Evolutionary conservation across 2,888 invertebrate genomes (phyloP).

Genomic region (Agriotes lineatus): DNA sequence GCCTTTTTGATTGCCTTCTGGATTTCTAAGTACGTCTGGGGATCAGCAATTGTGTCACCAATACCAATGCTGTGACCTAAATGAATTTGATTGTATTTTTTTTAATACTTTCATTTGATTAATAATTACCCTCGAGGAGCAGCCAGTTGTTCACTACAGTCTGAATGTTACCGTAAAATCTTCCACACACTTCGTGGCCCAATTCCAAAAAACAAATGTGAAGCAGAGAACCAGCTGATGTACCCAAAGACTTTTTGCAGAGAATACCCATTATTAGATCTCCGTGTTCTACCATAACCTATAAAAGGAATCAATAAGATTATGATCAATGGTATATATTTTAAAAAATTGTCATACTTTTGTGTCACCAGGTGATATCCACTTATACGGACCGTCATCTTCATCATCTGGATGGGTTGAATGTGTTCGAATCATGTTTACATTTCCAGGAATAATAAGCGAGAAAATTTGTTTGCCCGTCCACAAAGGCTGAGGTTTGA

Average conservation of each 20-base stretch:
- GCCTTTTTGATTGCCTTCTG: conserved; percentile 98
- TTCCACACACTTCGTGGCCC: conserved; percentile 94
- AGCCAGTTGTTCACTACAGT: conserved; percentile 99
- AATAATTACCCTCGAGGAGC: conserved; percentile 80
- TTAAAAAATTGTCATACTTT: conserved; percentile 73
- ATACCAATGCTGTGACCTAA: conserved; percentile 93
- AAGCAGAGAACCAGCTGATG: conserved; percentile 96
- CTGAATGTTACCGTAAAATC: conserved; percentile 99
- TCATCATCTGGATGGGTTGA: conserved; percentile 99
- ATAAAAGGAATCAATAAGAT: conserved; percentile 3
- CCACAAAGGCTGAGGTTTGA: conserved; percentile 97
- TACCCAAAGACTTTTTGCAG: conserved; percentile 97
- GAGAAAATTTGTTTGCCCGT: conserved; percentile 98
- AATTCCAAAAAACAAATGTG: conserved; percentile 98
- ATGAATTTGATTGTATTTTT: neutral
- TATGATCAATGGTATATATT: neutral
- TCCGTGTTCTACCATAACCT: conserved; percentile 97
- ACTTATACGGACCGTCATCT: conserved; percentile 97
- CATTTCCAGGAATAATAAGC: conserved; percentile 96
- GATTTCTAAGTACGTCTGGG: conserved; percentile 97
- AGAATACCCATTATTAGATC: conserved; percentile 97
- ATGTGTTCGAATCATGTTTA: conserved; percentile 98
- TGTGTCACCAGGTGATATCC: conserved; percentile 99
- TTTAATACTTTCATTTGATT: neutral
- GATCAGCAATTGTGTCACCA: conserved; percentile 99